phyloP scores from a whole-genome alignment of 2,113 vertebrate genomes.

The Sinocyclocheilus rhinocerous region DNA sequence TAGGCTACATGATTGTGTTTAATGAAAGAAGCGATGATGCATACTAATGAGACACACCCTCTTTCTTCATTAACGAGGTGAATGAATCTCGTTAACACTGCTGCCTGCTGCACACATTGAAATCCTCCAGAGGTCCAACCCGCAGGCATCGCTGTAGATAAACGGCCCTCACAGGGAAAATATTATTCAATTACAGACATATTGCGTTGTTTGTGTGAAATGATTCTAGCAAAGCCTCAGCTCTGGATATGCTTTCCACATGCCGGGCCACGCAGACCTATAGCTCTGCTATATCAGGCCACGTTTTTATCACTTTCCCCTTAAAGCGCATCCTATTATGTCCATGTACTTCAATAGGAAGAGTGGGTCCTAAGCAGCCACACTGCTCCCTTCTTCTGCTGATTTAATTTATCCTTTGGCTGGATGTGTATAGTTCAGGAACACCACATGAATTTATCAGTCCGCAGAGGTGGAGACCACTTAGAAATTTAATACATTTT shows the following conservation, averaged over 20 bases:
- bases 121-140: constrained; percentile 6
- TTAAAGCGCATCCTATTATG: constrained; percentile 64
- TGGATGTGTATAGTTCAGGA: constrained; percentile 63
- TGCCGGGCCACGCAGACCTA: constrained; percentile 41
- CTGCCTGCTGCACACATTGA: constrained; percentile 15
- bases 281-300: constrained; percentile 64
- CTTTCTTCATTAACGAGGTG: constrained; percentile 35
- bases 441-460: constrained; percentile 72
- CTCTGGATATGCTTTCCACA: background rate
- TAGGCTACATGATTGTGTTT: constrained; percentile 77
- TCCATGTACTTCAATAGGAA: constrained; percentile 67
- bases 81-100: constrained; percentile 42
- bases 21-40: constrained; percentile 68
- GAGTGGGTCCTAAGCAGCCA: constrained; percentile 61
- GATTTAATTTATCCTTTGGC: constrained; percentile 72
- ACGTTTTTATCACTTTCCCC: constrained; percentile 60
- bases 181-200: constrained; percentile 29
- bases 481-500: constrained; percentile 69
- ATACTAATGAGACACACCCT: constrained; percentile 70
- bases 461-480: constrained; percentile 63
- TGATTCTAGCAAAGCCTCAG: background rate
- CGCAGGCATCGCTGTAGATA: background rate
- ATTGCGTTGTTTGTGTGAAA: constrained; percentile 41
- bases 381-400: constrained; percentile 62
- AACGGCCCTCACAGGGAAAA: background rate